A percentile compares a stretch with the other conserved stretches of the same genome.
Conservation (phyloP, 2,888 invertebrate species). For the Seladonia tumulorum region DNA sequence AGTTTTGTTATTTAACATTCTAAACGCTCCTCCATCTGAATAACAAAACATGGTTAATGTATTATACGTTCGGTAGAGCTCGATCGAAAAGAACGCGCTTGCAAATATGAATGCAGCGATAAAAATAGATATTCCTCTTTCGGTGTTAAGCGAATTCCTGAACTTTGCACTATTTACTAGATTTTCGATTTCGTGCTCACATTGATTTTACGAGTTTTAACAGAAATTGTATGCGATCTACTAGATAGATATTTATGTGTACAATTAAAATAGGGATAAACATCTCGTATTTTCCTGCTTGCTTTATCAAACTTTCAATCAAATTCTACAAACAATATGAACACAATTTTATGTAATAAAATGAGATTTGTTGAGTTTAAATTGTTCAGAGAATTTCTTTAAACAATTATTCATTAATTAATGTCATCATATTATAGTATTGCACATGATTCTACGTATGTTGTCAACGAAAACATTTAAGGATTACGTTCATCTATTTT, state of each 20-base stretch:
- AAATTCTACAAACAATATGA: not conserved
- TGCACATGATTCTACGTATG: too few relatives aligned
- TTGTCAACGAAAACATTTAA: not conserved
- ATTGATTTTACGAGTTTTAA: not conserved
- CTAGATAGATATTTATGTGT: not conserved
- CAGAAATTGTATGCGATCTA: not conserved
- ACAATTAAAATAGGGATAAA: not conserved
- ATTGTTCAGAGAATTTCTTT: too few relatives aligned
- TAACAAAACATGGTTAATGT: conserved; percentile 51
- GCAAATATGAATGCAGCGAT: conserved; percentile 43
- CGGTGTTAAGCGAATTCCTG: conserved; percentile 26
- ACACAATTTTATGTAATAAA: not conserved
- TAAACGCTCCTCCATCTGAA: conserved; percentile 42
- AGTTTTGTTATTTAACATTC: conserved; percentile 49
- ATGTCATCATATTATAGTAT: not conserved
- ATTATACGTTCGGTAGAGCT: conserved; percentile 24
- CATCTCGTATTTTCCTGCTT: not conserved
- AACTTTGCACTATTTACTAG: conserved; percentile 10
- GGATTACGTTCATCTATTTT: not conserved
- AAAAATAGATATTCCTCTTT: conserved; percentile 46
- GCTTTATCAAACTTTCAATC: not conserved
- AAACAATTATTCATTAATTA: too few relatives aligned
- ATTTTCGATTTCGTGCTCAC: not conserved
- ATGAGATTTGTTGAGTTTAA: not conserved
- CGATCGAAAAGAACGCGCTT: conserved; percentile 34